Evolutionary conservation across 2,888 invertebrate species (phyloP), one percentile per base, ranked within the genome.

Genomic region (Dryobotodes eremita): DNA sequence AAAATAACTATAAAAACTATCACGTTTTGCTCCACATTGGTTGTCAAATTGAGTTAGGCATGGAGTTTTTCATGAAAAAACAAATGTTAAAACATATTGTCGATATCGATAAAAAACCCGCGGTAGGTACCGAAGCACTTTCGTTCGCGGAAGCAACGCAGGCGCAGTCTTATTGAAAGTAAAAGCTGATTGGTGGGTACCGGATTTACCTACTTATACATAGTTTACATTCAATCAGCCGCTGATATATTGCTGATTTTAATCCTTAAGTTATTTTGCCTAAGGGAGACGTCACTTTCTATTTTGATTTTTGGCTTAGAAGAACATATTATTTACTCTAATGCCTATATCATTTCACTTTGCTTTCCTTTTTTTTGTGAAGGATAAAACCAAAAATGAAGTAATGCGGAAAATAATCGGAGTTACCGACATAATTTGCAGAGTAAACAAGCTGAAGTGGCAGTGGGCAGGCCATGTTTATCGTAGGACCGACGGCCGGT

Each of bases 71-170:
- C 42, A 64, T 20, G 46, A 71, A 73, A 59, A 65, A 83, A 64
- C 23, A 62, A 75, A 42, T 36, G 0, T 66, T 17, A 31, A 59
- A 66, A 79, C 23, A 69, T 55, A 46, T 59, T 62, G 31, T 86
- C 86, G 85, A 85, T 88, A 83, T 90, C 87, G 80, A 87, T 86
- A 82, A 84, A 84, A 87, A 81, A 86, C 77, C 80, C 31, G 81
- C 53, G 53, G 75, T 78, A 57, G 71, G 80, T 82, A 77, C 84
- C 80, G 91, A 90, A 92, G 91, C 92, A 95, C 96, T 96, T 96
- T 96, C 95, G 88, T 94, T 95, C 92, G 92, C 95, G 96, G 96
- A 96, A 96, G 95, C 89, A 77, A 76, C 91, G 90, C 90, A 79
- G 85, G 90, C 93, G 91, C 92, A 91, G 90, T 90, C 86, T 90